A percentile compares a stretch with the other conserved stretches of the same genome.
Conservation (phyloP, 2,888 invertebrate genomes). For the Caenorhabditis macrosperma region DNA sequence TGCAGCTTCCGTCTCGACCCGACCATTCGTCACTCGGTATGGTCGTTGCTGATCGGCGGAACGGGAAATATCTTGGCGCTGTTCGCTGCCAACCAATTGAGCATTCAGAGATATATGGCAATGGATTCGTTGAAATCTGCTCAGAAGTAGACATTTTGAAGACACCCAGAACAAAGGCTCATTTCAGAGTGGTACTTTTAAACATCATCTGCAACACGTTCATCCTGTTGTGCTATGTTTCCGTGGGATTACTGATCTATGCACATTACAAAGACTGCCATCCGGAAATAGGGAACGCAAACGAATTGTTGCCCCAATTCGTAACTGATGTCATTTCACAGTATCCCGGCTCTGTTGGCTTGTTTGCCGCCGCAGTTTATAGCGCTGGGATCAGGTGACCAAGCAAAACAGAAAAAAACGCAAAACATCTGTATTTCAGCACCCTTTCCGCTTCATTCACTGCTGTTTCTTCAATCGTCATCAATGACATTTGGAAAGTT, state of each 20-base stretch:
- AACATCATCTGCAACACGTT: conserved; percentile 75
- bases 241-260: conserved; percentile 74
- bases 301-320: conserved; percentile 71
- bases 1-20: conserved; percentile 78
- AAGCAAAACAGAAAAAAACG: neutral
- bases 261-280: conserved; percentile 73
- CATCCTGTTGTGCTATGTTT: conserved; percentile 69
- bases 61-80: conserved; percentile 74
- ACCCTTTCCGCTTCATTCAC: conserved; percentile 74
- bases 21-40: conserved; percentile 74
- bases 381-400: conserved; percentile 71
- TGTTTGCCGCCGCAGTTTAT: conserved; percentile 74
- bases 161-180: neutral
- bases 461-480: conserved; percentile 71
- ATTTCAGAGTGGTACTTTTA: conserved; percentile 72
- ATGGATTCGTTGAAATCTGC: conserved; percentile 67
- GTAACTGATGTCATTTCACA: conserved; percentile 69
- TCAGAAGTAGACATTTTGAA: conserved; percentile 54
- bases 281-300: conserved; percentile 62
- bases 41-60: conserved; percentile 76
- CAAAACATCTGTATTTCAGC: conserved; percentile 45
- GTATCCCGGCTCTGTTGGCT: conserved; percentile 70
- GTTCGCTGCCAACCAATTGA: conserved; percentile 78
- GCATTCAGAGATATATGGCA: conserved; percentile 76
- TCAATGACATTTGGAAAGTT: conserved; percentile 70